phyloP scores from a whole-genome alignment of 2,113 vertebrate species.

The Prietella phreatophila region DNA sequence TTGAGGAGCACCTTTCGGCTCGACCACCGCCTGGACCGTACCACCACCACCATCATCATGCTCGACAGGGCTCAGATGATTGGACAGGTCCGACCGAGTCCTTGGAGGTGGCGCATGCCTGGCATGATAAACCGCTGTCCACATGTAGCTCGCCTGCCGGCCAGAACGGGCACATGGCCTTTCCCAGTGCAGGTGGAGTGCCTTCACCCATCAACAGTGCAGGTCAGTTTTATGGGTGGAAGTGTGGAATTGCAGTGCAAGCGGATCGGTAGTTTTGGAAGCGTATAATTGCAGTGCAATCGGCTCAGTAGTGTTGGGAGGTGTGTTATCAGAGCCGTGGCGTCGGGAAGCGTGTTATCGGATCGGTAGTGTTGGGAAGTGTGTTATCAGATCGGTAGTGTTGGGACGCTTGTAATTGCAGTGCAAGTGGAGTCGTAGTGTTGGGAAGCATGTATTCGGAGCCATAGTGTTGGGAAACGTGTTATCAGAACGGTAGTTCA shows the following conservation, averaged over 20 bases:
- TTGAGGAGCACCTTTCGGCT: slow-evolving; percentile 86
- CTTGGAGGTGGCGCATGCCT: slow-evolving; percentile 76
- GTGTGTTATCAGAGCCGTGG: no score
- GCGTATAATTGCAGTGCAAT: neutral
- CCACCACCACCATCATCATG: slow-evolving; percentile 69
- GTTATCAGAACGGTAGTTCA: no score
- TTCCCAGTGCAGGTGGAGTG: slow-evolving; percentile 77
- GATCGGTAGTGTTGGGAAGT: neutral
- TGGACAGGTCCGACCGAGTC: slow-evolving; percentile 80
- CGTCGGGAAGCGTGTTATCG: no score
- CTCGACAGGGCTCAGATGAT: slow-evolving; percentile 85
- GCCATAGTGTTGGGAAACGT: neutral
- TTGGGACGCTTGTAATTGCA: neutral
- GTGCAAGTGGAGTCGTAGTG: neutral
- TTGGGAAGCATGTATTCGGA: no score
- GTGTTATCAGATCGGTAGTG: neutral
- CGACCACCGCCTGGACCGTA: slow-evolving; percentile 72
- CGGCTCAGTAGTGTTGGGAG: neutral
- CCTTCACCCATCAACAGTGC: slow-evolving; percentile 82
- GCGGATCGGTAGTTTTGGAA: neutral
- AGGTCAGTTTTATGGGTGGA: slow-evolving; percentile 63
- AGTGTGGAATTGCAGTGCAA: neutral
- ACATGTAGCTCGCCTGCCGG: slow-evolving; percentile 73
- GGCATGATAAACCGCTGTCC: slow-evolving; percentile 83
- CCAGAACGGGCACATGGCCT: slow-evolving; percentile 87